Percentiles rank a stretch among this genome's conserved stretches.
phyloP scores from a whole-genome alignment of 2,113 vertebrate species.

The Octodon degus region DNA sequence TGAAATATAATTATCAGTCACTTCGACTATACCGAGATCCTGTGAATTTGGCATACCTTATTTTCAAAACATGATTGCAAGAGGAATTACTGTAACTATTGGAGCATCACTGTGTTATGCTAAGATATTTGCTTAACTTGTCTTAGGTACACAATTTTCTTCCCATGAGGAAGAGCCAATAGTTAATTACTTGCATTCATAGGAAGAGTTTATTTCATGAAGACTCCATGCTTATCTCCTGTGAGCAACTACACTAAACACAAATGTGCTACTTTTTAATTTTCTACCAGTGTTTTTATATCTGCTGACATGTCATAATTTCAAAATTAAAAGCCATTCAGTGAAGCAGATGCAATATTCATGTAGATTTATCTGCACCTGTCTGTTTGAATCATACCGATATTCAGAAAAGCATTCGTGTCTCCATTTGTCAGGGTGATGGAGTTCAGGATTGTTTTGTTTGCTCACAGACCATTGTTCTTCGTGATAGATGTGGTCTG shows the following conservation, averaged over 20 bases:
- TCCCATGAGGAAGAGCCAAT: neutral
- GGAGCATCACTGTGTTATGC: neutral
- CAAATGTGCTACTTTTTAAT: conserved; percentile 53
- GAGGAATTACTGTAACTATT: neutral
- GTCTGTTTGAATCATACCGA: conserved; percentile 74
- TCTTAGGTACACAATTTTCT: neutral
- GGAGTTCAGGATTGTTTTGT: conserved; percentile 43
- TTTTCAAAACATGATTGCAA: conserved; percentile 26
- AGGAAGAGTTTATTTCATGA: conserved; percentile 50
- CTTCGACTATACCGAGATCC: neutral
- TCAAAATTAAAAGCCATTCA: conserved; percentile 76
- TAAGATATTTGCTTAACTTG: conserved; percentile 11
- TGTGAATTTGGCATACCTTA: neutral
- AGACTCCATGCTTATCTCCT: neutral
- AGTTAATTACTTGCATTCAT: neutral
- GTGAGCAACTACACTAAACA: conserved; percentile 25
- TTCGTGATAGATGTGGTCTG: conserved; percentile 7
- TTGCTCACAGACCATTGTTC: conserved; percentile 53
- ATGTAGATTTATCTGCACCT: conserved; percentile 73
- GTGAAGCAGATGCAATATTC: conserved; percentile 73
- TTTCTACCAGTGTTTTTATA: conserved; percentile 57
- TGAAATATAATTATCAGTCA: conserved; percentile 6
- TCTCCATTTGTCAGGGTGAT: conserved; percentile 58
- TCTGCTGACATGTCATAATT: conserved; percentile 68
- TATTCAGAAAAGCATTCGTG: conserved; percentile 67